Evolutionary conservation across 2,888 invertebrate species (phyloP).

Genomic region (Matsumyia berberina): DNA sequence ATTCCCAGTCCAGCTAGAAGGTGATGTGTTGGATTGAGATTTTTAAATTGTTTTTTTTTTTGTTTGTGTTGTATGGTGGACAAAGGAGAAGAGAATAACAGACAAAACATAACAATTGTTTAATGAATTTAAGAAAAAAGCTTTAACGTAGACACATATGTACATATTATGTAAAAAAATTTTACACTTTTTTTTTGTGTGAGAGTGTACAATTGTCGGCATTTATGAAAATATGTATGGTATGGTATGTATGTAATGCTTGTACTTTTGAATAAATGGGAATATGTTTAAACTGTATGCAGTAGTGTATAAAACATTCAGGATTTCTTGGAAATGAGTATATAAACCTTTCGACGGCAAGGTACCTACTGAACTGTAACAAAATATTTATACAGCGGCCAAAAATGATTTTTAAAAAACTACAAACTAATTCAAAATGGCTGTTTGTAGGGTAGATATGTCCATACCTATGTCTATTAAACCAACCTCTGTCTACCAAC

Average conservation of each 20-base stretch:
- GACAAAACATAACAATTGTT: slow-evolving; percentile 49
- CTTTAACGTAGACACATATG: slow-evolving; percentile 6
- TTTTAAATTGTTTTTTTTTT: slow-evolving; percentile 23
- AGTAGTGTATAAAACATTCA: too few relatives aligned
- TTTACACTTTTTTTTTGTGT: background rate
- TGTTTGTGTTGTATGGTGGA: slow-evolving; percentile 5
- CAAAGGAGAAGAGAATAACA: slow-evolving; percentile 56
- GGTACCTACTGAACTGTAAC: too few relatives aligned
- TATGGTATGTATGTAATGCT: slow-evolving; percentile 12
- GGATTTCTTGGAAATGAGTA: too few relatives aligned
- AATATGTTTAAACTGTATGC: background rate
- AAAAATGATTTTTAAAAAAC: too few relatives aligned
- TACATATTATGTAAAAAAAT: slow-evolving; percentile 6
- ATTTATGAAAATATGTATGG: background rate
- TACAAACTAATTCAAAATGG: too few relatives aligned
- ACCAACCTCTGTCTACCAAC: too few relatives aligned
- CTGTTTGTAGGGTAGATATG: too few relatives aligned
- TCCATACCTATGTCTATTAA: too few relatives aligned
- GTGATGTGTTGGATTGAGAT: slow-evolving; percentile 50
- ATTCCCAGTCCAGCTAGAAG: slow-evolving; percentile 77
- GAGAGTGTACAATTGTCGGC: background rate
- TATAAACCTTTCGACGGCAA: too few relatives aligned
- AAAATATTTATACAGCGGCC: too few relatives aligned
- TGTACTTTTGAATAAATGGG: background rate
- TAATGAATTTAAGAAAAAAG: slow-evolving; percentile 25